Percentiles rank a stretch among this genome's conserved stretches.
These are phyloP conservation scores for Amphiduros pacificus DNA, from an alignment of 2,888 invertebrate species.

Conservation along the genomic window DNA sequence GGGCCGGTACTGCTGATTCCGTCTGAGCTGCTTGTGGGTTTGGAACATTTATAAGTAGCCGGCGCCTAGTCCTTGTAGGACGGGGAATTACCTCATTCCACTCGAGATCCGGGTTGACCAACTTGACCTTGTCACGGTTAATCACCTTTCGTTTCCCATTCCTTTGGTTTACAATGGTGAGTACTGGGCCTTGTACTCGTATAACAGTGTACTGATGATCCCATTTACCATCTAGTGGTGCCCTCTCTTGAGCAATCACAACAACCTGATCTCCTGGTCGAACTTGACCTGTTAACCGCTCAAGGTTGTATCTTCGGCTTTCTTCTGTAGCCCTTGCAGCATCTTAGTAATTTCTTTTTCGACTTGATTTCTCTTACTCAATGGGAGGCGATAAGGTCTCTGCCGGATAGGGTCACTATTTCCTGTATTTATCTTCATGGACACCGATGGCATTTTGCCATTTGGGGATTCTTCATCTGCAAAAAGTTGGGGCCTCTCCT, in stretches of 20 bases:
- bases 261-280: conserved; percentile 4
- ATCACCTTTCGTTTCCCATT: background rate
- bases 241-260: background rate
- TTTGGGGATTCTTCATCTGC: background rate
- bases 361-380: background rate
- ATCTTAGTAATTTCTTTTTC: conserved; percentile 8
- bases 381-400: conserved; percentile 4
- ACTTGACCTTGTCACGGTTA: background rate
- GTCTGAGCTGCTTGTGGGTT: no score
- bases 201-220: conserved; percentile 1
- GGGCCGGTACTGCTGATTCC: no score
- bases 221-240: background rate
- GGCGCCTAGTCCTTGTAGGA: background rate
- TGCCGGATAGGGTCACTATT: background rate
- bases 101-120: background rate
- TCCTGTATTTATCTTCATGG: conserved; percentile 3
- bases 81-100: background rate
- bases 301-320: background rate
- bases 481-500: background rate
- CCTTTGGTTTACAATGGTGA: background rate
- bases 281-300: background rate
- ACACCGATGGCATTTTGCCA: background rate
- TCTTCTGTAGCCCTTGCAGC: conserved; percentile 6
- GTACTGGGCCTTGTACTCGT: background rate
- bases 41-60: no score